Evolutionary conservation across 2,888 invertebrate genomes (phyloP), one percentile per base, ranked within the genome.

Genomic region (Drosophila seclusa): DNA sequence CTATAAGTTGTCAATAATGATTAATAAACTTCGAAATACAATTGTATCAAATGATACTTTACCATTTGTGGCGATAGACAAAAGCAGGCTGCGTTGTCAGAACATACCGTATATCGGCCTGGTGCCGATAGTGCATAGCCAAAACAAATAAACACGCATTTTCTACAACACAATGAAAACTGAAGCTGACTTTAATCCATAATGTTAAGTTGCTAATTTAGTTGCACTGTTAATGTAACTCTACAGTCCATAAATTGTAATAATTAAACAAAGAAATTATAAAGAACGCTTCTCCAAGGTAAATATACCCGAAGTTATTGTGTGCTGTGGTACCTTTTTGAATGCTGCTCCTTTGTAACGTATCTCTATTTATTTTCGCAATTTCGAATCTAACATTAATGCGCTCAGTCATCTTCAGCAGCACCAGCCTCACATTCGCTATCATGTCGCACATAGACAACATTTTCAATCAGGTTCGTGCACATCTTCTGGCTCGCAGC

Each of bases 381-480:
- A 36, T 59, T 57, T 42, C 8, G 49, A 4, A 11, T 8, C n/a
- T 32, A 10, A 10, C 16, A 45, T 4, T 24, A 60, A 72, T 61
- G 24, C 61, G 60, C 60, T 32, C 27, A 21, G 40, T 68, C 64
- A 73, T 68, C 38, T n/a, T 34, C 11, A 31, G 18, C 40, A n/a
- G 24, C 45, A 16, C 16, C 45, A 45, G 21, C 16, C 16, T 7
- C 21, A 18, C 29, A 53, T 27, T 6, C 5, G 21, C 36, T 34
- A 0, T 11, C 16, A 92, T 92, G 92, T 89, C 91, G n/a, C 89
- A 90, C 52, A 91, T 93, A 59, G 96, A 96, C 91, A 95, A 95
- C 91, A 93, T 95, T 78, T 93, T 95, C 21, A 95, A 96, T 61
- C 95, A 95, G 93, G 93, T 96, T n/a, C 94, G 96, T 29, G 95